A percentile compares a stretch with the other conserved stretches of the same genome.
Evolutionary conservation across 92 coral and sea anemone species (phyloP).

Genomic region (Umimayanthus kanabou): DNA sequence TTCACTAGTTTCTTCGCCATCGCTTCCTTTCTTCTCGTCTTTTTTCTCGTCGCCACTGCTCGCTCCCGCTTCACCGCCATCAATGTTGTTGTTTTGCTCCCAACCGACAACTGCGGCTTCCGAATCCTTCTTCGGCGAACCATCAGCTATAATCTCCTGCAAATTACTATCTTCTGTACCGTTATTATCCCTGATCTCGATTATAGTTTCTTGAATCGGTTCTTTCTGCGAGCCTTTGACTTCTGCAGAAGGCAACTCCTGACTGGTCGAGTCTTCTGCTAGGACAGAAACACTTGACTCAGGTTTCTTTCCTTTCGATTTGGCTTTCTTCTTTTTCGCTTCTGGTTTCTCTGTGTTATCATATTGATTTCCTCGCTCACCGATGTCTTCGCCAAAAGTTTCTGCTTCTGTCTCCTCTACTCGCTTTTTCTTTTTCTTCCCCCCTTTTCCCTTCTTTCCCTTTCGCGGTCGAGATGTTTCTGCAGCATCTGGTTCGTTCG

Average conservation of each 20-base stretch:
- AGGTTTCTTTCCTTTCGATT: neutral
- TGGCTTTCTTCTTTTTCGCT: constrained; percentile 22
- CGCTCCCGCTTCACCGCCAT: neutral
- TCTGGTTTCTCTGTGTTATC: constrained; percentile 7
- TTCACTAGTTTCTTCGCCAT: constrained; percentile 23
- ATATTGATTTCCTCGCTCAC: neutral
- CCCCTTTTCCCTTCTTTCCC: neutral
- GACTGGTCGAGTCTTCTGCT: neutral
- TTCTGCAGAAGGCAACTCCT: constrained; percentile 4
- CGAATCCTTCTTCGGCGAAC: neutral
- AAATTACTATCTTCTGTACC: neutral
- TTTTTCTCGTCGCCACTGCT: constrained; percentile 36
- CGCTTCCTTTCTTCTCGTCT: constrained; percentile 28
- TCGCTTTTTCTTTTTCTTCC: neutral
- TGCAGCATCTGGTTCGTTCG: neutral
- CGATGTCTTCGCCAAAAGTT: neutral
- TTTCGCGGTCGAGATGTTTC: neutral
- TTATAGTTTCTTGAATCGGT: constrained; percentile 4
- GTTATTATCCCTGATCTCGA: constrained; percentile 21
- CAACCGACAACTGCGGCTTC: neutral
- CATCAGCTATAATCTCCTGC: neutral
- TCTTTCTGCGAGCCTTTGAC: constrained; percentile 1
- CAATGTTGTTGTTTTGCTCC: neutral
- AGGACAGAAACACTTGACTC: neutral
- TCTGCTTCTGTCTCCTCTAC: constrained; percentile 7